A percentile compares a stretch with the other conserved stretches of the same genome.
Evolutionary conservation across 1,140 invertebrate genomes (phyloP).

Genomic region (Atta texana): DNA sequence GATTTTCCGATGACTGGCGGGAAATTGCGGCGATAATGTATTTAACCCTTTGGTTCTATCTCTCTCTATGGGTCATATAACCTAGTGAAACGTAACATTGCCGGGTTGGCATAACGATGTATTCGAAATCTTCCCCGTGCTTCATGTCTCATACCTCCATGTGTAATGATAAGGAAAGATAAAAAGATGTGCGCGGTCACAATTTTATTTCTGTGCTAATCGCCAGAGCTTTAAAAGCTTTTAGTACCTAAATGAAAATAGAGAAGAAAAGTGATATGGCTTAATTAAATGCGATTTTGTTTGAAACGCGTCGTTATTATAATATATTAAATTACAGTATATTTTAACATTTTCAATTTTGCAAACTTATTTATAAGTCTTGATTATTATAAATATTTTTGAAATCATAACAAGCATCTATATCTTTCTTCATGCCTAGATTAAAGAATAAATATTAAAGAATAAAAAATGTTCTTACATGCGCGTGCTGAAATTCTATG

Average conservation of each 20-base stretch:
- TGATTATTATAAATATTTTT: neutral
- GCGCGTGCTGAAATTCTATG: neutral
- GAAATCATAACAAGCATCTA: too few species aligned
- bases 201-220: slow-evolving; percentile 3
- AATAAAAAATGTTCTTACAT: neutral
- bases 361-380: neutral
- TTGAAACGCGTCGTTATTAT: neutral
- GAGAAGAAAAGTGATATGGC: neutral
- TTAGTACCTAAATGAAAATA: neutral
- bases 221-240: neutral
- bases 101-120: slow-evolving; percentile 23
- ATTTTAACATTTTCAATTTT: neutral
- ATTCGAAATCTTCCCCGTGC: neutral
- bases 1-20: slow-evolving; percentile 46
- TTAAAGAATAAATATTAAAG: neutral
- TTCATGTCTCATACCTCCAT: neutral
- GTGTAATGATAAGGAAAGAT: neutral
- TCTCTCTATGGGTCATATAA: slow-evolving; percentile 27
- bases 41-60: slow-evolving; percentile 39
- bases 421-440: neutral
- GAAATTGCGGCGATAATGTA: slow-evolving; percentile 53
- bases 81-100: slow-evolving; percentile 47
- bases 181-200: neutral
- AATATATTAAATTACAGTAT: neutral
- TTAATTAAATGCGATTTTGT: neutral